phyloP scores from a whole-genome alignment of 2,888 invertebrate genomes.

The Parthenolecanium corni region DNA sequence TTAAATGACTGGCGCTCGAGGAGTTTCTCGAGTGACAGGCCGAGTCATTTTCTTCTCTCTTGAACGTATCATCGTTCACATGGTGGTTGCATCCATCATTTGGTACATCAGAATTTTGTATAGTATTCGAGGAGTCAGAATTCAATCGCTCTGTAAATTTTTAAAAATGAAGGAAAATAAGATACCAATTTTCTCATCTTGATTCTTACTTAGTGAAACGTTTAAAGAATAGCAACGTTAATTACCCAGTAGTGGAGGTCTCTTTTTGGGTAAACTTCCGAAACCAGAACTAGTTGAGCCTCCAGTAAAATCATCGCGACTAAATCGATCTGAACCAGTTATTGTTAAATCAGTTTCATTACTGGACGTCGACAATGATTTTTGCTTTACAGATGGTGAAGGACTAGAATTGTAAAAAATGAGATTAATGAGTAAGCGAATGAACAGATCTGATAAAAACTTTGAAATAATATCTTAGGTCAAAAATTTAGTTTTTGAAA shows the following conservation, averaged over 20 bases:
- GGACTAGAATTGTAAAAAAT: conserved; percentile 42
- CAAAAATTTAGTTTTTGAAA: too few species aligned
- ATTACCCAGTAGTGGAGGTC: conserved; percentile 47
- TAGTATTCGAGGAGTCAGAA: background rate
- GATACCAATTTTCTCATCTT: background rate
- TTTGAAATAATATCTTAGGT: too few species aligned
- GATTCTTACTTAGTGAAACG: background rate
- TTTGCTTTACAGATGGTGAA: conserved; percentile 50
- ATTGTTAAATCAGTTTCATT: conserved; percentile 41
- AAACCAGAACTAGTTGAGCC: conserved; percentile 63
- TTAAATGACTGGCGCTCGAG: conserved; percentile 29
- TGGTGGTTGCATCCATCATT: background rate
- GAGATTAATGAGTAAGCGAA: background rate
- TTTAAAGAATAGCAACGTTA: background rate
- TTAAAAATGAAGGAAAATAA: background rate
- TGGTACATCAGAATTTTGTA: conserved; percentile 1
- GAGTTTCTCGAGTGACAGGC: conserved; percentile 30
- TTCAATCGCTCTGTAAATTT: conserved; percentile 4
- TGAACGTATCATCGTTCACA: background rate
- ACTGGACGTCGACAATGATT: conserved; percentile 43
- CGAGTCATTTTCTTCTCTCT: conserved; percentile 23
- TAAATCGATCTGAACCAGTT: conserved; percentile 41
- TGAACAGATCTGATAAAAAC: too few species aligned
- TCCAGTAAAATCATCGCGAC: conserved; percentile 46
- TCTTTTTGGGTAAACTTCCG: conserved; percentile 67